A percentile compares a stretch with the other conserved stretches of the same genome.
phyloP scores from a whole-genome alignment of 92 coral and sea anemone genomes.

The Meandrina meandrites region DNA sequence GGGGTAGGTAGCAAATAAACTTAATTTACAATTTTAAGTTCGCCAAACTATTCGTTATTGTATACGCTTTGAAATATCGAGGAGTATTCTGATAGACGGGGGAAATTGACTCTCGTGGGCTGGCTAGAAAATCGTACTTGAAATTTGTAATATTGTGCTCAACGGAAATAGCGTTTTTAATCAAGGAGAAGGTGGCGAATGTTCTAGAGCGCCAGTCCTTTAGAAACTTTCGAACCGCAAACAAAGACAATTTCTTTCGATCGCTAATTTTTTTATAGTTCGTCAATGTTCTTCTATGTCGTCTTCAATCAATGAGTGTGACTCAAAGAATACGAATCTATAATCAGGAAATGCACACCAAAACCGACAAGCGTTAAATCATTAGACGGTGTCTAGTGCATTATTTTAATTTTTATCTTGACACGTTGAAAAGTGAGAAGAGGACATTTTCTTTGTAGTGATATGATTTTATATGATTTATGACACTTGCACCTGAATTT shows the following conservation, averaged over 20 bases:
- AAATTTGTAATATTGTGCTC: not conserved
- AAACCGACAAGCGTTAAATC: slow-evolving; percentile 9
- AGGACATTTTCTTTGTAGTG: not conserved
- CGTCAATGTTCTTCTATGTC: not conserved
- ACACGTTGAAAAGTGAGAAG: not conserved
- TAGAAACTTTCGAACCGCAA: too few species aligned
- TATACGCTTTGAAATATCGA: not conserved
- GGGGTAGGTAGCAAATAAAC: slow-evolving; percentile 46
- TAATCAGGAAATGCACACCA: slow-evolving; percentile 4
- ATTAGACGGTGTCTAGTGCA: not conserved
- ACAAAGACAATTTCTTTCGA: not conserved
- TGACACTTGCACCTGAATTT: not conserved
- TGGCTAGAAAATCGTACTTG: not conserved
- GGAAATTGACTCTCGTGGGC: not conserved
- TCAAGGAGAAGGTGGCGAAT: not conserved
- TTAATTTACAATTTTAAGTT: not conserved
- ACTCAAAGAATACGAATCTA: not conserved
- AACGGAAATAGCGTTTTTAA: slow-evolving; percentile 9
- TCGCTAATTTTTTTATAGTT: not conserved
- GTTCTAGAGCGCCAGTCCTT: slow-evolving; percentile 24
- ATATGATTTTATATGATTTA: not conserved
- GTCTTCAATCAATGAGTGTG: not conserved
- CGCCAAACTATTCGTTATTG: not conserved
- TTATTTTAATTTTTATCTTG: not conserved
- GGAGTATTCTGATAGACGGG: not conserved